Base-by-base conservation (phyloP, 2,888 invertebrate species). In the Pandemis corylana region DNA sequence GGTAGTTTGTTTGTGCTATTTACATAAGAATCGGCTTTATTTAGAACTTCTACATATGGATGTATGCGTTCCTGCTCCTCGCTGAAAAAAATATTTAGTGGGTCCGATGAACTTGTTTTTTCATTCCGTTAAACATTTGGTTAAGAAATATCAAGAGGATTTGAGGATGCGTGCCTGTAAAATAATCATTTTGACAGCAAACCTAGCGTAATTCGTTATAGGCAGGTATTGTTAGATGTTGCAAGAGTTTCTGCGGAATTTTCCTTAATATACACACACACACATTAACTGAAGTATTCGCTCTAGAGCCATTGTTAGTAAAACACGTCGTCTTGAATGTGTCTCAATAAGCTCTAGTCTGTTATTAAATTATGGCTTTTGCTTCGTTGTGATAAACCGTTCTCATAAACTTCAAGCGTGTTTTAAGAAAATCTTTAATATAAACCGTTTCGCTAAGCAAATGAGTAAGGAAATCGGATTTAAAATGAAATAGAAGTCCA, bases 311-410 rank as follows among this genome's bases (percentile, higher is more conserved):
- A 44, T 44, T 44, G 44, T 44, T 36, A 36, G 4, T 36, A 36
- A 36, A 36, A 36, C 28, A 36, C 28, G 28, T 36, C 28, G 28
- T 36, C 28, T 36, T 36, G 28, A 36, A 36, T 36, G 28, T 36
- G 2, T 36, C 56, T 36, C 28, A 5, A 36, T 46, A 28, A 62
- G 7, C 42, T 36, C 20, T 12, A 28, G 28, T 59, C 28, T 59
- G 12, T 59, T 28, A 59, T 12, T 28, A 12, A 28, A 12, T 28
- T 56, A 4, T 56, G 10, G 12, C 28, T 28, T 59, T 6, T 15
- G 42, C 44, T 68, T 56, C 62, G 15, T 36, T 63, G 36, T 62
- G 62, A 62, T 51, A 72, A 62, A 53, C 67, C 15, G 41, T 56
- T 65, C 12, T 13, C 56, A 20, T 15, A 9, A 62, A 67, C n/a